A percentile compares a stretch with the other conserved stretches of the same genome.
These are phyloP conservation scores for Synanthedon myopaeformis DNA, from an alignment of 2,888 invertebrate genomes.

Conservation along the genomic window DNA sequence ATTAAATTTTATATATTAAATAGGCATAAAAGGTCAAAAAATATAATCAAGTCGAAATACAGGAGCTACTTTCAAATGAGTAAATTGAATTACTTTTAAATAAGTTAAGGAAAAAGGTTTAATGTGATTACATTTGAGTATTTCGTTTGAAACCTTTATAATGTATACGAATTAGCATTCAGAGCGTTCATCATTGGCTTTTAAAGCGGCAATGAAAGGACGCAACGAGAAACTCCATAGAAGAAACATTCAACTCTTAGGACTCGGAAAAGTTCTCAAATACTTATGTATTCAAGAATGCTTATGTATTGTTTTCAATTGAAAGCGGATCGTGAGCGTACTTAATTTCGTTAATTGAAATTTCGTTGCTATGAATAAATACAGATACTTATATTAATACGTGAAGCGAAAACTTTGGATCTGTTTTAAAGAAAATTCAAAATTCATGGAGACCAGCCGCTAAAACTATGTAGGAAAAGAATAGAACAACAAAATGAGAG, in stretches of 20 bases:
- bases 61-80: background rate
- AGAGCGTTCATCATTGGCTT: conserved; percentile 38
- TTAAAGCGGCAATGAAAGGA: conserved; percentile 40
- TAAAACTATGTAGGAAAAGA: too few relatives aligned
- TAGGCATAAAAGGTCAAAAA: too few relatives aligned
- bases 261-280: conserved; percentile 26
- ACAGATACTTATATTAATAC: too few relatives aligned
- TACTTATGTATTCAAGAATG: conserved; percentile 9
- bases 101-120: background rate
- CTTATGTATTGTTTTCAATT: conserved; percentile 36
- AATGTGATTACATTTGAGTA: background rate
- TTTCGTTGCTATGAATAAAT: background rate
- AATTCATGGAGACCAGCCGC: too few relatives aligned
- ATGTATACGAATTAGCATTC: conserved; percentile 31
- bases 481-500: too few relatives aligned
- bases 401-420: too few relatives aligned
- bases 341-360: background rate
- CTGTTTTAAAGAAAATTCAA: too few relatives aligned
- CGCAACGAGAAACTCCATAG: conserved; percentile 27
- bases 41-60: too few relatives aligned
- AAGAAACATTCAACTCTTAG: conserved; percentile 38
- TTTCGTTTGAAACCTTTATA: background rate
- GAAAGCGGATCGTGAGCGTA: conserved; percentile 13
- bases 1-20: too few relatives aligned
- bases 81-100: background rate